Conservation (phyloP, 1,140 invertebrate species). For the Maniola jurtina region DNA sequence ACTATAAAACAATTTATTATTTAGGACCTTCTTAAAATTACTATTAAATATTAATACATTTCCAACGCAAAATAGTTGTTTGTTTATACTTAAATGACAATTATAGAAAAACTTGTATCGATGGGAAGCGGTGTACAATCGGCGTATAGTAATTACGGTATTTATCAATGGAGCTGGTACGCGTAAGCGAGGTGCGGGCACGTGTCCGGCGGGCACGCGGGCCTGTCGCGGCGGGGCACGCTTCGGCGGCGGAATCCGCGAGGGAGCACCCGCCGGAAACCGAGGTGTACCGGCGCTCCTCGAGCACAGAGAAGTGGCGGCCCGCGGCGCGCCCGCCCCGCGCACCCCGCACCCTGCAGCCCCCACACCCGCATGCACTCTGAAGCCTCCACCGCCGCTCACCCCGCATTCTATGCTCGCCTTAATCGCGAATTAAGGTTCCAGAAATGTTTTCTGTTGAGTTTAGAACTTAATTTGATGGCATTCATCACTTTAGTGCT, state of each 20-base stretch:
- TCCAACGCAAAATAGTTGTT: background rate
- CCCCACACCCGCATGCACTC: conserved; percentile 54
- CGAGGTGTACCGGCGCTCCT: conserved; percentile 74
- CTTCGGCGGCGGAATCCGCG: conserved; percentile 56
- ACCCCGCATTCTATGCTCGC: conserved; percentile 78
- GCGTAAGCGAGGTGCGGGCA: conserved; percentile 57
- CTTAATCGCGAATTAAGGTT: conserved; percentile 77
- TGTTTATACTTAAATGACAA: conserved; percentile 1
- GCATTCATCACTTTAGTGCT: conserved; percentile 52
- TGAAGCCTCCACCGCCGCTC: conserved; percentile 77
- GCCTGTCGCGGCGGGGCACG: conserved; percentile 53
- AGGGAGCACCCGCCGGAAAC: conserved; percentile 74
- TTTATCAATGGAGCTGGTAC: conserved; percentile 57
- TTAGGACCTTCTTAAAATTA: background rate
- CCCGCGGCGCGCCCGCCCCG: conserved; percentile 60
- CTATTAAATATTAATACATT: background rate
- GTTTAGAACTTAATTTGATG: conserved; percentile 70
- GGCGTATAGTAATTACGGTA: conserved; percentile 54
- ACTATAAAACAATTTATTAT: no score
- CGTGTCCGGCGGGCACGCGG: conserved; percentile 69
- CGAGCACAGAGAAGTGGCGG: conserved; percentile 73
- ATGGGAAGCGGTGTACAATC: conserved; percentile 24
- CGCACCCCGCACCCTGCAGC: conserved; percentile 43
- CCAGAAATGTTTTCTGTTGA: conserved; percentile 73
- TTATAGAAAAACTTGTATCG: background rate